Evolutionary conservation across 1,140 invertebrate species (phyloP).

Genomic region (Drosophila funebris): DNA sequence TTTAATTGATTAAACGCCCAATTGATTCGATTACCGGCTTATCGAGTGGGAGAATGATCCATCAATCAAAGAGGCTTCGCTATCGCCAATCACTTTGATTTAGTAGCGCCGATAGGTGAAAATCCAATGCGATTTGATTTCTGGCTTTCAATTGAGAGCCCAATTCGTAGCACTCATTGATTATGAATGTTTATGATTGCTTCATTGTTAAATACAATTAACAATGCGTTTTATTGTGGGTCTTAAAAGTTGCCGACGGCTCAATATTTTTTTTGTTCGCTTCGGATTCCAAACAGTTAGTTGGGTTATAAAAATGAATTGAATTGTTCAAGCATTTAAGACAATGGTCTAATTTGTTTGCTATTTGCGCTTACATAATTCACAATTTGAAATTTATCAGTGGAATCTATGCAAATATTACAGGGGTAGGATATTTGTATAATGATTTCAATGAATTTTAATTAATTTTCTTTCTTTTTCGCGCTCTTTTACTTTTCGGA

Average conservation of each 20-base stretch:
- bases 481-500: conserved; percentile 1
- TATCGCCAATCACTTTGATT: conserved; percentile 49
- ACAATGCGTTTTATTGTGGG: conserved; percentile 50
- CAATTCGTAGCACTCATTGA: conserved; percentile 42
- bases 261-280: background rate
- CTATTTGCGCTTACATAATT: conserved; percentile 44
- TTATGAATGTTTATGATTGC: conserved; percentile 51
- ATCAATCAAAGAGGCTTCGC: conserved; percentile 53
- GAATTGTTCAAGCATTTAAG: too few species aligned
- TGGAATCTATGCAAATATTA: conserved; percentile 47
- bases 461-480: conserved; percentile 53
- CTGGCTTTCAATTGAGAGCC: conserved; percentile 32
- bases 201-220: conserved; percentile 62
- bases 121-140: conserved; percentile 49
- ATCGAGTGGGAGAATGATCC: conserved; percentile 12
- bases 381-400: conserved; percentile 12
- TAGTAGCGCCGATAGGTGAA: conserved; percentile 32
- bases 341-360: conserved; percentile 24
- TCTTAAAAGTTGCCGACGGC: conserved; percentile 31
- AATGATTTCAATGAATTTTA: conserved; percentile 63
- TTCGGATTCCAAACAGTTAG: conserved; percentile 30
- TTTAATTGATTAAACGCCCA: background rate
- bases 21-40: conserved; percentile 13
- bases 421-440: conserved; percentile 54
- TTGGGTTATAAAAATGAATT: conserved; percentile 27